phyloP scores from a whole-genome alignment of 2,113 vertebrate species.

The Oryzias melastigma region DNA sequence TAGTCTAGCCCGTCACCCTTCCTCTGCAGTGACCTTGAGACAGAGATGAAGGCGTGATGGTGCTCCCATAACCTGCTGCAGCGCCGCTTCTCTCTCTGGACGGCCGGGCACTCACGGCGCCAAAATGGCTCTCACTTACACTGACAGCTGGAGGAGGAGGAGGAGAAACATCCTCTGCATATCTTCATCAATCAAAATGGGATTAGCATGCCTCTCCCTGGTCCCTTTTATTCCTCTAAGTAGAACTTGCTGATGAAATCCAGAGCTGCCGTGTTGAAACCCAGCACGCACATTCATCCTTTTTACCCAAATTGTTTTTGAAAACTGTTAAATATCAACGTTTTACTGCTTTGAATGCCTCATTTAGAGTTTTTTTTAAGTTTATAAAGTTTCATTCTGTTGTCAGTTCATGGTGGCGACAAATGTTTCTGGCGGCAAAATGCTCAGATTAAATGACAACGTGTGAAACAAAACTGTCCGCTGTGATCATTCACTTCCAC shows the following conservation, averaged over 20 bases:
- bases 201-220: conserved; percentile 58
- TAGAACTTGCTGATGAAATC: conserved; percentile 61
- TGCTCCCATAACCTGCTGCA: conserved; percentile 42
- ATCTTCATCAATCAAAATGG: conserved; percentile 66
- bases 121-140: conserved; percentile 38
- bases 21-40: conserved; percentile 71
- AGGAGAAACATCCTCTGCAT: conserved; percentile 22
- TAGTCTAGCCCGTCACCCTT: conserved; percentile 60
- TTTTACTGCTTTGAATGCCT: no score
- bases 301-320: background rate
- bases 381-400: background rate
- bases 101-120: conserved; percentile 17
- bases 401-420: conserved; percentile 4
- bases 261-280: conserved; percentile 25
- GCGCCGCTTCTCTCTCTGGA: conserved; percentile 8
- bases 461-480: conserved; percentile 61
- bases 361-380: background rate
- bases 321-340: no score
- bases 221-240: conserved; percentile 56
- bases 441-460: conserved; percentile 50
- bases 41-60: conserved; percentile 52
- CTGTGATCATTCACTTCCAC: conserved; percentile 56
- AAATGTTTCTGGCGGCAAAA: conserved; percentile 29
- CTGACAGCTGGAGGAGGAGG: conserved; percentile 36
- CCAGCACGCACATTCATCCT: conserved; percentile 2